Base-by-base conservation (phyloP, 2,113 vertebrate genomes). In the Pteronura brasiliensis region DNA sequence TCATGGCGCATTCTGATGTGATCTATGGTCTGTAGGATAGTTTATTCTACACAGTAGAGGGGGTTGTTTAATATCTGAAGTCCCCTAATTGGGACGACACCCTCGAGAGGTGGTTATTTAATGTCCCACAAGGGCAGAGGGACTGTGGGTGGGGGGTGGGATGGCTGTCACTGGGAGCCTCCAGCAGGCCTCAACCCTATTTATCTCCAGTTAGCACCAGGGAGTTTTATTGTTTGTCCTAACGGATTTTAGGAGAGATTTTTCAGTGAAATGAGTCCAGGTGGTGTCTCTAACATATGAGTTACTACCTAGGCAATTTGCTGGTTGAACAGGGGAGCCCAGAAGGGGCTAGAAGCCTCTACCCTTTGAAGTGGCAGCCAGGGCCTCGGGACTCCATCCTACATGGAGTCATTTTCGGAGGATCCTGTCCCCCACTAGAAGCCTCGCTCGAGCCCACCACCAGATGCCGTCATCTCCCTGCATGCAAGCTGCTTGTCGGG, bases 1-100 rank as follows among this genome's bases (percentile, higher is more conserved):
- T 72, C 44, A 11, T 4, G 29, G 31, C 17, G 1, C 4, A 11
- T 29, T 6, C 2, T 10, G 20, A 1, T 15, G 8, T 63, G 47
- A 21, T n/a, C 27, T 6, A 3, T 31, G 25, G 47, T 88, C 57
- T 86, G 2, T 23, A 72, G 14, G 44, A 21, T 31, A 44, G 36
- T 57, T 83, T 84, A n/a, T 14, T 49, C 39, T 31, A 42, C 31
- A 44, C 27, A 7, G 10, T 4, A n/a, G 14, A 7, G 20, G 20
- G 47, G 4, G 67, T 13, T 36, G 76, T 34, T 80, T 72, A 82
- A 74, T 55, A 52, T 3, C 31, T n/a, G 27, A 79, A 90, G 47
- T 20, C 59, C 8, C 42, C 20, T n/a, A 49, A 34, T 12, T 2
- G 27, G 34, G 25, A 57, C 25, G 25, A 9, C 9, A 27, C 65